These are phyloP conservation scores for Aproaerema taeniolella DNA, from an alignment of 2,888 invertebrate genomes.

Conservation along the genomic window DNA sequence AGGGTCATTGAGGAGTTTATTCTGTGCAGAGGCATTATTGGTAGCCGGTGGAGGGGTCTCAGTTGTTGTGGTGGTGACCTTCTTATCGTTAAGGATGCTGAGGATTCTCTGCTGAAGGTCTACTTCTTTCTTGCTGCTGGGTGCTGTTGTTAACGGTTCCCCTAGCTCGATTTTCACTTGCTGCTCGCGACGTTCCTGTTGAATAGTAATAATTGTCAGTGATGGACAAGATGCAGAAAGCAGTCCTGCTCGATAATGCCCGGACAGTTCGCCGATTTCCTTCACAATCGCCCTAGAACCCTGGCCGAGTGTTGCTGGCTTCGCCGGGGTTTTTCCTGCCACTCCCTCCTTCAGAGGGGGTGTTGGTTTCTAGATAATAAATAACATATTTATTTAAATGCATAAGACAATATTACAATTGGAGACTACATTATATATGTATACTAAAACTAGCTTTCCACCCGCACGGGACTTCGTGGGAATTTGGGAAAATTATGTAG, in stretches of 20 bases:
- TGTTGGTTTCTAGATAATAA: too few species aligned
- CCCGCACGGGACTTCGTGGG: too few species aligned
- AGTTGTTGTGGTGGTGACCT: constrained; percentile 34
- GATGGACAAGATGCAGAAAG: background rate
- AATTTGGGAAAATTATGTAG: too few species aligned
- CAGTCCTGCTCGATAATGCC: background rate
- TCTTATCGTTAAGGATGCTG: constrained; percentile 85
- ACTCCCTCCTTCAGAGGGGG: too few species aligned
- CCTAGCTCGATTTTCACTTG: constrained; percentile 87
- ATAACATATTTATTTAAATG: too few species aligned
- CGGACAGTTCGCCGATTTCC: too few species aligned
- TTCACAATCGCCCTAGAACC: too few species aligned
- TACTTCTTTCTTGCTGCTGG: constrained; percentile 76
- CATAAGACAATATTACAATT: too few species aligned
- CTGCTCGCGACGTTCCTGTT: constrained; percentile 83
- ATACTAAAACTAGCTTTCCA: too few species aligned
- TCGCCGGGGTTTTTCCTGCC: too few species aligned
- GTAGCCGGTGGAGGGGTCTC: constrained; percentile 31
- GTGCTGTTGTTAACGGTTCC: constrained; percentile 74
- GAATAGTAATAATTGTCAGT: background rate
- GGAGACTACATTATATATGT: too few species aligned
- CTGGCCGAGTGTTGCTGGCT: too few species aligned
- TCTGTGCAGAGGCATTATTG: constrained; percentile 43
- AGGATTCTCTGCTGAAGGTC: constrained; percentile 88
- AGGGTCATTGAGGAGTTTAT: constrained; percentile 84